These are phyloP conservation scores for Hydrolagus affinis DNA, from an alignment of 2,113 vertebrate genomes.

Conservation along the genomic window DNA sequence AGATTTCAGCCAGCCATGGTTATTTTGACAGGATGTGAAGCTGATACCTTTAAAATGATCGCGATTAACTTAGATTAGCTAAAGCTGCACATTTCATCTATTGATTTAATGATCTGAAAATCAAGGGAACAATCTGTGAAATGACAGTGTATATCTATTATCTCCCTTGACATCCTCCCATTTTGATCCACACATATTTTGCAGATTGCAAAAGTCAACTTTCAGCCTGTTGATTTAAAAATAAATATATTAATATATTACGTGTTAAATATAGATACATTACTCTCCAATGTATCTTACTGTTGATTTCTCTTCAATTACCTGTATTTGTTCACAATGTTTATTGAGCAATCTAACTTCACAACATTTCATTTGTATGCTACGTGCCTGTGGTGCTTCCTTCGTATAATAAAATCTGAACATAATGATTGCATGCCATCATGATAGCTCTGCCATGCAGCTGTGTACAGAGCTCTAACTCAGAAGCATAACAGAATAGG, in stretches of 20 bases:
- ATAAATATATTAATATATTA: too few relatives aligned
- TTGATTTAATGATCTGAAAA: conserved; percentile 30
- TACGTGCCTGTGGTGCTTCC: neutral
- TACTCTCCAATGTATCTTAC: neutral
- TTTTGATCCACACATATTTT: conserved; percentile 2
- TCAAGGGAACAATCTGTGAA: conserved; percentile 15
- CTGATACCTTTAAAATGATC: conserved; percentile 29
- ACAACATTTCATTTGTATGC: conserved; percentile 1
- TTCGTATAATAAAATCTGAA: neutral
- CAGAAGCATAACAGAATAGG: neutral
- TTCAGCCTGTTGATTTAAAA: neutral
- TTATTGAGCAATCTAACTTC: neutral
- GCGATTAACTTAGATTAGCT: conserved; percentile 28
- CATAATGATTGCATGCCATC: neutral
- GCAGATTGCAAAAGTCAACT: conserved; percentile 23
- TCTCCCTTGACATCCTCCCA: conserved; percentile 20
- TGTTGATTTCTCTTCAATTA: neutral
- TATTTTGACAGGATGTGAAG: conserved; percentile 32
- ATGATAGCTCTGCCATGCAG: neutral
- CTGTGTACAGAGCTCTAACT: neutral
- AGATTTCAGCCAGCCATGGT: conserved; percentile 27
- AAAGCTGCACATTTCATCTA: conserved; percentile 29
- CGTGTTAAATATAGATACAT: neutral
- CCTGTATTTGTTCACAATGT: neutral
- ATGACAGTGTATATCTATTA: conserved; percentile 9